phyloP scores from a whole-genome alignment of 1,140 invertebrate genomes.

The Drosophila ananassae region DNA sequence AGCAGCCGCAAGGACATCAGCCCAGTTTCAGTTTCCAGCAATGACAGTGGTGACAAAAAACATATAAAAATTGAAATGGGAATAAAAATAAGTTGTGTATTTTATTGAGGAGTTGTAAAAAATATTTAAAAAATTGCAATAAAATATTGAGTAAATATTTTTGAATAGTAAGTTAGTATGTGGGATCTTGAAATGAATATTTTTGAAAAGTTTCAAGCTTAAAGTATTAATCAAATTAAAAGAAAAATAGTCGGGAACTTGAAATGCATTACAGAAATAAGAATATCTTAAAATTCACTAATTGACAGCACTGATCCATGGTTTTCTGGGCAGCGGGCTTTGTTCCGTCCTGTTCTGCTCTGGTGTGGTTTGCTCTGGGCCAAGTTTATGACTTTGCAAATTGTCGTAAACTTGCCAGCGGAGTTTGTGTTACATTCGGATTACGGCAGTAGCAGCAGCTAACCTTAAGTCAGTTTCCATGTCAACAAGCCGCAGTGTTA shows the following conservation, averaged over 20 bases:
- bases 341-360: constrained; percentile 7
- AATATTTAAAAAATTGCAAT: too few species aligned
- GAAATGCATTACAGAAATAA: too few species aligned
- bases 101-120: background rate
- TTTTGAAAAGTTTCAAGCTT: too few species aligned
- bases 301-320: constrained; percentile 7
- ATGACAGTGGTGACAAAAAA: background rate
- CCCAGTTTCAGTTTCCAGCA: constrained; percentile 3
- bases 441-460: constrained; percentile 39
- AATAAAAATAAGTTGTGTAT: background rate
- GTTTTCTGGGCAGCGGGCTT: background rate
- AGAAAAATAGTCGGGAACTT: too few species aligned
- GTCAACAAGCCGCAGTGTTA: constrained; percentile 62
- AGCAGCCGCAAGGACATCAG: constrained; percentile 32
- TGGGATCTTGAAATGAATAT: too few species aligned
- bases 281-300: background rate
- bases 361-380: constrained; percentile 25
- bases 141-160: too few species aligned
- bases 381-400: constrained; percentile 67
- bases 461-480: constrained; percentile 70
- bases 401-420: constrained; percentile 62
- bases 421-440: constrained; percentile 65
- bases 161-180: too few species aligned
- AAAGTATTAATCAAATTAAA: too few species aligned
- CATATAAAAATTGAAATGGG: background rate